Percentiles rank a stretch among this genome's conserved stretches.
Conservation (phyloP, 1,140 invertebrate genomes). For the Ladona fulva region DNA sequence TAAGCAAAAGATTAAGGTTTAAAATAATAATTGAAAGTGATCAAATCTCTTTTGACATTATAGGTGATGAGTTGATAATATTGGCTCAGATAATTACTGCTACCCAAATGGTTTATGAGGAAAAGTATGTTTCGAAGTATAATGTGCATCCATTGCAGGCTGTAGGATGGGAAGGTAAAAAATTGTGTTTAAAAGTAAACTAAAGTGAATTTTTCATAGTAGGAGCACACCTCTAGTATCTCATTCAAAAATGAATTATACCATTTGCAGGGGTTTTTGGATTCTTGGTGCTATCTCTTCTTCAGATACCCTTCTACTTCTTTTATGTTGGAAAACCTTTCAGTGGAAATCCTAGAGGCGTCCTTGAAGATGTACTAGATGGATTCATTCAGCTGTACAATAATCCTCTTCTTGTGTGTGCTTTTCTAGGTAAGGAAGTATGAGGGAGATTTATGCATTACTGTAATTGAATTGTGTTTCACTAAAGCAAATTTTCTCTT, state of each 20-base stretch:
- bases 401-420: slow-evolving; percentile 50
- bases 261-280: slow-evolving; percentile 64
- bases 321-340: slow-evolving; percentile 66
- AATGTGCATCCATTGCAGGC: slow-evolving; percentile 79
- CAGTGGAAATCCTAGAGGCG: slow-evolving; percentile 61
- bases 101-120: slow-evolving; percentile 88
- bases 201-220: no score
- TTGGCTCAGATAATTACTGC: slow-evolving; percentile 85
- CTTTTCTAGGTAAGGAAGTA: slow-evolving; percentile 53
- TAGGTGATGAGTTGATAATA: slow-evolving; percentile 85
- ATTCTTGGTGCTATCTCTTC: slow-evolving; percentile 58
- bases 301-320: slow-evolving; percentile 79
- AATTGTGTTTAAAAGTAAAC: not conserved
- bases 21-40: no score
- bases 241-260: no score
- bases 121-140: slow-evolving; percentile 73
- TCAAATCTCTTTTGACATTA: no score
- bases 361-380: slow-evolving; percentile 78
- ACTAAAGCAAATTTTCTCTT: no score
- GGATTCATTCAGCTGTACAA: slow-evolving; percentile 72
- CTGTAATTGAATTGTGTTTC: no score
- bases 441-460: no score
- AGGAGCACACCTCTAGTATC: no score
- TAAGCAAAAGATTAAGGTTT: no score
- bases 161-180: slow-evolving; percentile 83